Conservation (phyloP, 2,113 vertebrate genomes). For the Scortum barcoo region DNA sequence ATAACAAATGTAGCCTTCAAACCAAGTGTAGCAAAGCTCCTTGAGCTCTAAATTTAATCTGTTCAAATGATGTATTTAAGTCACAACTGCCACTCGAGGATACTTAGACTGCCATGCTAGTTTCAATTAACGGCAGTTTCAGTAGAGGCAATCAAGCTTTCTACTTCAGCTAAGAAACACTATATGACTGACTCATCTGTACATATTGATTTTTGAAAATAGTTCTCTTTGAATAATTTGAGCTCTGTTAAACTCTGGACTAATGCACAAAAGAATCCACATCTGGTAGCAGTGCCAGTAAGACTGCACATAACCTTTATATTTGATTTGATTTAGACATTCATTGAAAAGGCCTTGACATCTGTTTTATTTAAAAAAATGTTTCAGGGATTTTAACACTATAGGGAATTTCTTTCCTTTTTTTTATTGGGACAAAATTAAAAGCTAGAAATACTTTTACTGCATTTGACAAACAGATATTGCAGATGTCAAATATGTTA, state of each 20-base stretch:
- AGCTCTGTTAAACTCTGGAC: background rate
- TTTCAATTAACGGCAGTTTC: conserved; percentile 17
- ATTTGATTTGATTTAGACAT: background rate
- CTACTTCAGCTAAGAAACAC: background rate
- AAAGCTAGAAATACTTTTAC: background rate
- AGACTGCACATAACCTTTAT: background rate
- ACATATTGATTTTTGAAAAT: background rate
- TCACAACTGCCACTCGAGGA: conserved; percentile 7
- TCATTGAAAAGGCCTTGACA: background rate
- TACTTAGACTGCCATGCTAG: background rate
- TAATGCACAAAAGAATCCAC: background rate
- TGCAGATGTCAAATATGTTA: too few relatives aligned
- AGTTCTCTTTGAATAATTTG: background rate
- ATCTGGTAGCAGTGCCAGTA: background rate
- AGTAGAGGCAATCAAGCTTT: background rate
- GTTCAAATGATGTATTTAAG: conserved; percentile 13
- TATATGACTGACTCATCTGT: background rate
- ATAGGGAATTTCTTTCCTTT: background rate
- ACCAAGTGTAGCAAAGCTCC: background rate
- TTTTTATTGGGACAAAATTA: background rate
- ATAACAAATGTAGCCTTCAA: background rate
- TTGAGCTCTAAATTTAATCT: conserved; percentile 1
- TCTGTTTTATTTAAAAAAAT: background rate
- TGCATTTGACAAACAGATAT: too few relatives aligned
- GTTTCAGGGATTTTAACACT: background rate